Base-by-base conservation (phyloP, 2,888 invertebrate species). In the Odiellus spinosus region DNA sequence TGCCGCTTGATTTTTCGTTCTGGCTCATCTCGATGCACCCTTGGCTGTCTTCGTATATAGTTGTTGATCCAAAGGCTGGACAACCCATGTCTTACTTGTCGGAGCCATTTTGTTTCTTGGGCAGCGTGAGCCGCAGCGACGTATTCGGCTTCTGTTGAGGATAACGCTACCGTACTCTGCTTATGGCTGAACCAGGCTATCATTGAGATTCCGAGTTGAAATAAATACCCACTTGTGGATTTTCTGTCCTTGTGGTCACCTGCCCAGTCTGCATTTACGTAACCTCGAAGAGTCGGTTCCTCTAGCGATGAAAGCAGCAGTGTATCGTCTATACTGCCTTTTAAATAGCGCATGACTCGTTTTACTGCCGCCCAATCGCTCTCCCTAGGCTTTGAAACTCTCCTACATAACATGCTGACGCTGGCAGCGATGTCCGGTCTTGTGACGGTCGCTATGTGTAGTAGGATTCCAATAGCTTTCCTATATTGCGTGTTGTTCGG, bases 161-260 rank as follows among this genome's bases (percentile, higher is more conserved):
- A 56, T 11, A 56, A 35, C n/a, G 55, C 55, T 12, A 56, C 52
- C 10, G 45, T 49, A 14, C 42, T 36, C 26, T 56, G 53, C 21
- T 51, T 51, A 35, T 42, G 47, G 10, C 26, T 33, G 26, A 34
- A 42, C 52, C 50, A 53, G 1, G 47, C 45, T 19, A 51, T 17
- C 36, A 35, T 15, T 10, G n/a, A 12, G 1, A 11, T 42, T 17
- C 12, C 8, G 10, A 32, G 14, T 26, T 40, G 41, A 4, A 52
- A 43, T 20, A 54, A 14, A n/a, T n/a, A n/a, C n/a, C n/a, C n/a
- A n/a, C n/a, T n/a, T n/a, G n/a, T n/a, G n/a, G n/a, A n/a, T n/a
- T 45, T 39, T 19, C 50, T 14, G 32, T 45, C 46, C 35, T 50
- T 42, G 4, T 8, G 10, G 21, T 55, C 48, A 3, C 49, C 48